These are phyloP conservation scores for Achroia grisella DNA, from an alignment of 1,140 invertebrate genomes.

Conservation along the genomic window DNA sequence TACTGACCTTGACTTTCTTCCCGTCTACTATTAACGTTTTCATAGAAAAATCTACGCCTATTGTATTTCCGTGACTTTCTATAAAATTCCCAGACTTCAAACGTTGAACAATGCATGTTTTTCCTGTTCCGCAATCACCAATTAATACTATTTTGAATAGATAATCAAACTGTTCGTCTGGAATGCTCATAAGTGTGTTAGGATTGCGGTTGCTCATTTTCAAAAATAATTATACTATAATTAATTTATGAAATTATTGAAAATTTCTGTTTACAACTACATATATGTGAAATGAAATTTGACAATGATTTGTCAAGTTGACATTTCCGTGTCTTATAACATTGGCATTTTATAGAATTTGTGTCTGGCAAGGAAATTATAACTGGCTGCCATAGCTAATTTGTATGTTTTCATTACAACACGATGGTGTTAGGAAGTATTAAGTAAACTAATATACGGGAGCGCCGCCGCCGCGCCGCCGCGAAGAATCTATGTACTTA, in stretches of 20 bases:
- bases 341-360: too few species aligned
- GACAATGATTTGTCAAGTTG: constrained; percentile 5
- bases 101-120: constrained; percentile 91
- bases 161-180: constrained; percentile 85
- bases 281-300: too few species aligned
- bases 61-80: constrained; percentile 94
- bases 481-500: too few species aligned
- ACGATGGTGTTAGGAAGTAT: too few species aligned
- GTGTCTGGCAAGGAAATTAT: too few species aligned
- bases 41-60: constrained; percentile 98
- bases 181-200: constrained; percentile 74
- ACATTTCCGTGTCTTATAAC: too few species aligned
- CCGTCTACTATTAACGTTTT: constrained; percentile 94
- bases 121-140: constrained; percentile 88
- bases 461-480: too few species aligned
- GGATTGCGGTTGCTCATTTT: constrained; percentile 72
- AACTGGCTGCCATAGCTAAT: too few species aligned
- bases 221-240: constrained; percentile 32
- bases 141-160: constrained; percentile 90
- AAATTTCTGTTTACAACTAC: constrained; percentile 48
- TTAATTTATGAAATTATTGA: constrained; percentile 4
- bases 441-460: too few species aligned
- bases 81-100: constrained; percentile 95
- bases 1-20: constrained; percentile 91
- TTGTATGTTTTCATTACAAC: too few species aligned